Percentiles rank a stretch among this genome's conserved stretches.
Evolutionary conservation across 2,797 vertebrate species (phyloP).

Genomic region (Centropyge bicolor): DNA sequence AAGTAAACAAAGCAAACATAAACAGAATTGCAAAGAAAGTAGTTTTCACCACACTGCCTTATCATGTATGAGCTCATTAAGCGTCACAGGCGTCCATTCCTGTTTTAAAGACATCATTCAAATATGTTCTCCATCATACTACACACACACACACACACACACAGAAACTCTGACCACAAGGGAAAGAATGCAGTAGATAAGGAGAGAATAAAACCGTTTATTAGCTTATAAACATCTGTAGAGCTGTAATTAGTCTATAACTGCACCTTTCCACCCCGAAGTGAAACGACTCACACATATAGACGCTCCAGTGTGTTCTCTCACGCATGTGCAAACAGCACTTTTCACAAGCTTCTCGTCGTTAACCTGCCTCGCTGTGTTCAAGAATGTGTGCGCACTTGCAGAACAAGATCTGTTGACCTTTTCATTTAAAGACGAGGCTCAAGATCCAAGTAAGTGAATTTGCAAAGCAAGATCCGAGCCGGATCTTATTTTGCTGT

Average conservation of each 20-base stretch:
- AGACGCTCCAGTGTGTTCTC: background rate
- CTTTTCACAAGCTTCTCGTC: background rate
- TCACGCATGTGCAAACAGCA: background rate
- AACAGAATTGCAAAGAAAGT: slow-evolving; percentile 6
- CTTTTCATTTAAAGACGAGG: slow-evolving; percentile 49
- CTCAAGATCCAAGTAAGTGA: slow-evolving; percentile 37
- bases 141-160: slow-evolving; percentile 11
- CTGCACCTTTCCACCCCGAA: background rate
- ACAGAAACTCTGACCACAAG: slow-evolving; percentile 28
- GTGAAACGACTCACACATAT: slow-evolving; percentile 9
- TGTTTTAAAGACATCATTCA: slow-evolving; percentile 20
- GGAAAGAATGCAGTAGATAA: slow-evolving; percentile 39
- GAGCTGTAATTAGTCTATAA: slow-evolving; percentile 27
- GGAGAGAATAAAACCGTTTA: slow-evolving; percentile 51
- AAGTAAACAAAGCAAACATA: slow-evolving; percentile 23
- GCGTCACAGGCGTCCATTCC: background rate
- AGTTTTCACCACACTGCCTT: background rate
- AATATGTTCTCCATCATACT: slow-evolving; percentile 27
- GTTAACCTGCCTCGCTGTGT: background rate
- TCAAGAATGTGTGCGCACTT: slow-evolving; percentile 20
- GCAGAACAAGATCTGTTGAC: slow-evolving; percentile 47
- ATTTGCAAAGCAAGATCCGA: slow-evolving; percentile 55
- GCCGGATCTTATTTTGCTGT: slow-evolving; percentile 50
- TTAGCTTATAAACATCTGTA: slow-evolving; percentile 54
- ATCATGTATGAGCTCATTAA: background rate